These are phyloP conservation scores for Melanotaenia parkinsoni DNA, from an alignment of 2,797 vertebrate genomes.

Conservation along the genomic window DNA sequence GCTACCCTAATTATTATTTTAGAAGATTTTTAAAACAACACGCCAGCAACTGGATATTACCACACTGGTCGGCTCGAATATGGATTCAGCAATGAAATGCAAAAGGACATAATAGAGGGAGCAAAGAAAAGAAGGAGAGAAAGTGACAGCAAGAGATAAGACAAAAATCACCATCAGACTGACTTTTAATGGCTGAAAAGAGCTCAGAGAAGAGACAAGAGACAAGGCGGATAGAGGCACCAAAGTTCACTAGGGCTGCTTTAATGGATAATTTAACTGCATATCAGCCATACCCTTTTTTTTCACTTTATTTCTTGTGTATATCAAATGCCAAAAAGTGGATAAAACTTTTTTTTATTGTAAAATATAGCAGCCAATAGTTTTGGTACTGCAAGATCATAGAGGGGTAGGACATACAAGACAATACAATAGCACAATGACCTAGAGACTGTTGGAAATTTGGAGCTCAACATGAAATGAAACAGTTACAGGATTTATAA, in stretches of 20 bases:
- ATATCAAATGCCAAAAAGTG: background rate
- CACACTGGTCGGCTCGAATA: too few relatives aligned
- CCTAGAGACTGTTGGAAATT: background rate
- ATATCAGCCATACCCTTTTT: background rate
- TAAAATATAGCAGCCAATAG: background rate
- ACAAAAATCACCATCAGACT: background rate
- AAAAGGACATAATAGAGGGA: background rate
- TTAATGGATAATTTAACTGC: background rate
- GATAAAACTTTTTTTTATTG: background rate
- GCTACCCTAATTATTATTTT: background rate
- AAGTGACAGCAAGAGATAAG: background rate
- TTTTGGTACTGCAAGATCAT: background rate
- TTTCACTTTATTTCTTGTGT: background rate
- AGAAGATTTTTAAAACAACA: background rate
- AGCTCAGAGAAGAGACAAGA: background rate
- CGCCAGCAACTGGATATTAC: too few relatives aligned
- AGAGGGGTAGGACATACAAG: background rate
- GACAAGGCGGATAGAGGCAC: background rate
- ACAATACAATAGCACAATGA: background rate
- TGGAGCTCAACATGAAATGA: constrained; percentile 34
- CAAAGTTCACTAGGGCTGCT: background rate
- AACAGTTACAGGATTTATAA: constrained; percentile 46
- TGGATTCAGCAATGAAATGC: background rate
- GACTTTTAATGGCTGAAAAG: background rate
- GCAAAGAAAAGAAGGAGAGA: background rate